These are phyloP conservation scores for Mesocricetus auratus DNA, from an alignment of 2,113 vertebrate species.

Conservation along the genomic window DNA sequence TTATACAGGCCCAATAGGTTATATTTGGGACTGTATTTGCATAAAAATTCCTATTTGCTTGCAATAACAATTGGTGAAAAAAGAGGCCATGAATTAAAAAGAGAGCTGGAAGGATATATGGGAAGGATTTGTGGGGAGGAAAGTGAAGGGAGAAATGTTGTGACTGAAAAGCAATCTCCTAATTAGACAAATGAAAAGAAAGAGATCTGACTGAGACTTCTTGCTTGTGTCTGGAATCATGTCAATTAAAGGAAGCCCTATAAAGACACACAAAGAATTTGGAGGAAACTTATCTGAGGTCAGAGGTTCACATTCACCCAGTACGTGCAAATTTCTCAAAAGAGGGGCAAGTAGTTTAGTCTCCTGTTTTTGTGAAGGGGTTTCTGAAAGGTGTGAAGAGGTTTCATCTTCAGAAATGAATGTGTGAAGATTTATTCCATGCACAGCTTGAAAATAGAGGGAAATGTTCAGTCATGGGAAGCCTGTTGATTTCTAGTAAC, in stretches of 20 bases:
- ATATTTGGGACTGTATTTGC: not conserved
- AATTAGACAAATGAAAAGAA: not conserved
- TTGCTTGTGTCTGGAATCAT: not conserved
- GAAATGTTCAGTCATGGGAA: not conserved
- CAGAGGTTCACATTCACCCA: not conserved
- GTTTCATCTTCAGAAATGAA: not conserved
- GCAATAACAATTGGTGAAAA: not conserved
- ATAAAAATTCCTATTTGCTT: not conserved
- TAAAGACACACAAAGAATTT: not conserved
- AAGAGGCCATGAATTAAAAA: not conserved
- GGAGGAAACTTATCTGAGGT: too few relatives aligned
- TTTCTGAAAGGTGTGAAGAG: not conserved
- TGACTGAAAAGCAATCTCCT: not conserved
- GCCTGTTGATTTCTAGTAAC: not conserved
- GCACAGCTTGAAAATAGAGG: not conserved
- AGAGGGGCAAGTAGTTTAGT: not conserved
- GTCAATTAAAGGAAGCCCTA: not conserved
- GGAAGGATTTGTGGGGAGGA: accelerated
- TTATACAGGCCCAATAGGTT: not conserved
- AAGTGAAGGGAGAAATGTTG: not conserved
- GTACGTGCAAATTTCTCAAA: not conserved
- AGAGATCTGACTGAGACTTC: not conserved
- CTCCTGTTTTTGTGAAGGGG: not conserved
- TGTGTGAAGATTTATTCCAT: not conserved
- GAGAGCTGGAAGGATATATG: not conserved